These are phyloP conservation scores for Nemapogon koenigi DNA, from an alignment of 2,888 invertebrate species.

Conservation along the genomic window DNA sequence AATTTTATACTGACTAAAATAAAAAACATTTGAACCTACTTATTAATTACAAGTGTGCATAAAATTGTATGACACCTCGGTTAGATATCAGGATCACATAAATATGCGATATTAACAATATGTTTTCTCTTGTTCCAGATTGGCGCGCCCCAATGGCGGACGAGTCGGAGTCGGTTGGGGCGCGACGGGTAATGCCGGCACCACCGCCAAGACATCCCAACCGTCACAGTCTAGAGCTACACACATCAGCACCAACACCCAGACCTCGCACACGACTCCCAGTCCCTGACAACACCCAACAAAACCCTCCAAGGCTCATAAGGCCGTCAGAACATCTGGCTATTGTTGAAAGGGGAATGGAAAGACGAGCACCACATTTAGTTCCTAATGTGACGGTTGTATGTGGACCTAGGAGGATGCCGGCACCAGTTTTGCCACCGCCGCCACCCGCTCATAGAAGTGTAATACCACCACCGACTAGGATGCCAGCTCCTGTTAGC, in stretches of 20 bases:
- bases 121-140: constrained; percentile 31
- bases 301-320: constrained; percentile 43
- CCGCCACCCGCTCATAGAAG: constrained; percentile 34
- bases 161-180: constrained; percentile 51
- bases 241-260: background rate
- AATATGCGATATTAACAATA: too few species aligned
- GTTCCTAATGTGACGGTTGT: constrained; percentile 33
- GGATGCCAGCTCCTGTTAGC: constrained; percentile 44
- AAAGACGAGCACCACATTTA: constrained; percentile 33
- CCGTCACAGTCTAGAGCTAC: constrained; percentile 9
- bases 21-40: too few species aligned
- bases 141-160: constrained; percentile 61
- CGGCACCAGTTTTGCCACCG: constrained; percentile 20
- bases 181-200: constrained; percentile 40
- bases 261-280: constrained; percentile 11
- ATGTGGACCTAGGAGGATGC: constrained; percentile 22
- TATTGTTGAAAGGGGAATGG: constrained; percentile 28
- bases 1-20: too few species aligned
- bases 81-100: too few species aligned
- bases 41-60: too few species aligned
- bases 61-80: too few species aligned
- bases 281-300: constrained; percentile 15
- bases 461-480: constrained; percentile 40
- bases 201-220: constrained; percentile 33
- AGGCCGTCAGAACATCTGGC: constrained; percentile 53